Base-by-base conservation (phyloP, 2,113 vertebrate species). In the Aix galericulata region DNA sequence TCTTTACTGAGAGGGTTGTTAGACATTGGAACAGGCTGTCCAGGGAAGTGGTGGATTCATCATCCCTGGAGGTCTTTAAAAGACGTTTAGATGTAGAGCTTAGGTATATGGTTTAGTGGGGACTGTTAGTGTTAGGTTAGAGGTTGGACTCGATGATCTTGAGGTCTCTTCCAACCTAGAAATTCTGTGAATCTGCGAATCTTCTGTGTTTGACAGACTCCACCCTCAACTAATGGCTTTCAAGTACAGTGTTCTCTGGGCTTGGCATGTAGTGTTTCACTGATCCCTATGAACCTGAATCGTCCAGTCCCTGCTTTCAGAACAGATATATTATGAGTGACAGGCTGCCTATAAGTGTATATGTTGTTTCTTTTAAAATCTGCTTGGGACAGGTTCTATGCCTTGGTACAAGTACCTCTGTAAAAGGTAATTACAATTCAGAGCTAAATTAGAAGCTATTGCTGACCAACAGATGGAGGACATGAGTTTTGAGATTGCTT, bases 341-440 rank as follows among this genome's bases (percentile, higher is more conserved):
- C 88, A 95, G 48, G 11, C 81, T 96, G 91, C 94, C 93, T 46
- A 26, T 95, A 88, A 91, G 52, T 36, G 34, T 90, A 13, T 73
- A 9, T 59, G 16, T 91, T 89, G 15, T 86, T 94, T n/a, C 48
- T 76, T 87, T 52, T 66, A 80, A 80, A 80, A 42, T 73, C 32
- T 89, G 17, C 56, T 67, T 86, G 53, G 64, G 63, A 84, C 42
- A 64, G 23, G 36, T 81, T 93, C 29, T 83, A 44, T 86, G 44
- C 29, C 34, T 86, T 86, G 36, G 8, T 59, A 26, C 52, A 34
- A 81, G 42, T 74, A 56, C 25, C 21, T 53, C 7, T 64, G 32
- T 71, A 58, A 90, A 88, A 75, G 8, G 6, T 52, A 25, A 52
- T 56, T 63, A 77, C 66, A 62, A 63, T 44, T 17, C 22, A 50